These are phyloP conservation scores for Thaleichthys pacificus DNA, from an alignment of 2,797 vertebrate genomes.

Conservation along the genomic window DNA sequence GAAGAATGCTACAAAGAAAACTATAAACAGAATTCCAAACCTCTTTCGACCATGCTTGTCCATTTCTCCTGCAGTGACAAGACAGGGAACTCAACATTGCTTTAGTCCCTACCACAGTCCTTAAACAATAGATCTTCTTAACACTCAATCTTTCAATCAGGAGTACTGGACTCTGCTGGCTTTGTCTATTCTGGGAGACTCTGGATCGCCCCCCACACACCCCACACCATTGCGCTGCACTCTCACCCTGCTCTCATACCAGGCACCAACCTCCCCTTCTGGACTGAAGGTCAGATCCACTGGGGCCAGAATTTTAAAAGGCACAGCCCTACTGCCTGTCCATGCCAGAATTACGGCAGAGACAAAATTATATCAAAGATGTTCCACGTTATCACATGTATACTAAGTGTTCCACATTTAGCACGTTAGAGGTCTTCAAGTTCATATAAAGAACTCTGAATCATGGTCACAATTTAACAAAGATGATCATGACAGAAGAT, in stretches of 20 bases:
- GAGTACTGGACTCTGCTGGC: conserved; percentile 70
- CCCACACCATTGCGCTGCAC: conserved; percentile 42
- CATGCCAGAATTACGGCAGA: conserved; percentile 48
- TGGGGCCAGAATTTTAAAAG: conserved; percentile 60
- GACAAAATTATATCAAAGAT: conserved; percentile 27
- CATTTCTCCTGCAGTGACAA: conserved; percentile 36
- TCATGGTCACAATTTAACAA: neutral
- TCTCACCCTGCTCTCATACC: conserved; percentile 57
- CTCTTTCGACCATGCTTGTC: conserved; percentile 15
- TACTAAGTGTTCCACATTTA: conserved; percentile 11
- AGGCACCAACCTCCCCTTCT: conserved; percentile 25
- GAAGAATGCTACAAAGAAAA: too few relatives aligned
- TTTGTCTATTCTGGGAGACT: conserved; percentile 81
- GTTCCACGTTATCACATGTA: neutral
- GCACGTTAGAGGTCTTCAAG: neutral
- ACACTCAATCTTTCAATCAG: conserved; percentile 58
- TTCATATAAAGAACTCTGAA: neutral
- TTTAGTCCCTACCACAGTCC: conserved; percentile 7
- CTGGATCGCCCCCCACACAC: conserved; percentile 42
- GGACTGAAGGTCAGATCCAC: conserved; percentile 75
- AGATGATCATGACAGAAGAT: too few relatives aligned
- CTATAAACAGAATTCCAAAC: neutral
- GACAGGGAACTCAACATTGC: neutral
- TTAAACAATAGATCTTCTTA: conserved; percentile 44
- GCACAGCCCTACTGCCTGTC: conserved; percentile 36